phyloP scores from a whole-genome alignment of 2,113 vertebrate species.

The Calonectris borealis region DNA sequence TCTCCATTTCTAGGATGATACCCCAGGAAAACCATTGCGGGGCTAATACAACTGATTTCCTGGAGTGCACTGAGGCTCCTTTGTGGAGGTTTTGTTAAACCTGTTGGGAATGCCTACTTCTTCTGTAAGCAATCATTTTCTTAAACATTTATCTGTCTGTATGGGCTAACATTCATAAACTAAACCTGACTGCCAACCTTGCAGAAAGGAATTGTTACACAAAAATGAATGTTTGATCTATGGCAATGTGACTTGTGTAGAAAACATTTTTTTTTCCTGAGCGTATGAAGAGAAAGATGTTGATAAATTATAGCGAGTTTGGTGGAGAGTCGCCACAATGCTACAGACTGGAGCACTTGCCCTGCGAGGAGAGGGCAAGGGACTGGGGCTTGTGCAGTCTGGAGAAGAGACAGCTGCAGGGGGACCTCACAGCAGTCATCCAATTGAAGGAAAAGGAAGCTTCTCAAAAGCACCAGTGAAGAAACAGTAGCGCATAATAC shows the following conservation, averaged over 20 bases:
- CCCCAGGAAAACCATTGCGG: neutral
- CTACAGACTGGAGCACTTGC: neutral
- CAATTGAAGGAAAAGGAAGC: fast-evolving
- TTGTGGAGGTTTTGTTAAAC: neutral
- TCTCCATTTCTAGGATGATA: neutral
- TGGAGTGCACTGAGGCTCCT: neutral
- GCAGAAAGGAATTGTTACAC: neutral
- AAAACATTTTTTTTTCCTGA: neutral
- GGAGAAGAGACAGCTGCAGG: neutral
- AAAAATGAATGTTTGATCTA: neutral
- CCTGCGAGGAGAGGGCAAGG: neutral
- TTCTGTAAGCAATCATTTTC: neutral
- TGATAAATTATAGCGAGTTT: neutral
- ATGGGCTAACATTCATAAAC: neutral
- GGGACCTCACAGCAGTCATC: neutral
- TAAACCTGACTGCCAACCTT: neutral
- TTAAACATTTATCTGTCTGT: neutral
- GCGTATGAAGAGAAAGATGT: neutral
- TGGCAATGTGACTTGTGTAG: neutral
- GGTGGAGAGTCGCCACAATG: neutral
- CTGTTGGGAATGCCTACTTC: neutral
- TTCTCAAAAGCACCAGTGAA: neutral
- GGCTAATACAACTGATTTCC: neutral
- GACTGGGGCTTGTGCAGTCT: neutral
- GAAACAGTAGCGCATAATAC: neutral